Evolutionary conservation across 30 jellyfish, hydroid and myxozoan genomes (phyloP), one percentile per base, ranked within the genome.

Genomic region (Nemopilema nomurai): DNA sequence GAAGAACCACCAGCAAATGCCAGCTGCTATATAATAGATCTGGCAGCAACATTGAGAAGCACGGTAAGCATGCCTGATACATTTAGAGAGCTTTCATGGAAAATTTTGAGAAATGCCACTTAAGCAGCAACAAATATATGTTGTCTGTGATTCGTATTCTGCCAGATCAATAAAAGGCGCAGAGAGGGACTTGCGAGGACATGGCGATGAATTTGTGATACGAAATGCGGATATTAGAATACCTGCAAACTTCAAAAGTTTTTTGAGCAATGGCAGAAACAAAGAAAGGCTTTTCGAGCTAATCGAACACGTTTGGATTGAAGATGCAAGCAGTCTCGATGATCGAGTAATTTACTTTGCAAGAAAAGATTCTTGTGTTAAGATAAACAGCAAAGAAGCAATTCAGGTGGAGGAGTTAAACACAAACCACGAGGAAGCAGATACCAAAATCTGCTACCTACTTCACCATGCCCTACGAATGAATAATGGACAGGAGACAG

Each of bases 301-400:
- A 24, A 51, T 84, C 23, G 74, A 84, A 69, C 74, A 84, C 71
- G 81, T 84, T 23, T 84, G 87, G 92, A 28, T 30, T 26, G 80
- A 84, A 49, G 74, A 84, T 49, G 73, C 73, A 69, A 80, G 18
- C 17, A 29, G 20, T 51, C 89, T 76, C 22, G 86, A 53, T 9
- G 75, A 84, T 71, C 29, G 53, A 28, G 82, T 67, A 25, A 81
- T 81, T 49, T 81, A 81, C 51, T 67, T 66, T 69, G 85, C 87
- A 74, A 81, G 90, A 66, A 66, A 78, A 21, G 63, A 65, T 78
- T n/a, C 25, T 50, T 76, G 87, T 51, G 32, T 28, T 9, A 75
- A 75, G 87, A 27, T 50, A 41, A 76, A 31, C 62, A 69, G 62
- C 27, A 18, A 28, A 28, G 69, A 67, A 6, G 62, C 52, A 69